Percentiles rank a stretch among this genome's conserved stretches.
phyloP scores from a whole-genome alignment of 2,888 invertebrate genomes.

The Limnephilus rhombicus region DNA sequence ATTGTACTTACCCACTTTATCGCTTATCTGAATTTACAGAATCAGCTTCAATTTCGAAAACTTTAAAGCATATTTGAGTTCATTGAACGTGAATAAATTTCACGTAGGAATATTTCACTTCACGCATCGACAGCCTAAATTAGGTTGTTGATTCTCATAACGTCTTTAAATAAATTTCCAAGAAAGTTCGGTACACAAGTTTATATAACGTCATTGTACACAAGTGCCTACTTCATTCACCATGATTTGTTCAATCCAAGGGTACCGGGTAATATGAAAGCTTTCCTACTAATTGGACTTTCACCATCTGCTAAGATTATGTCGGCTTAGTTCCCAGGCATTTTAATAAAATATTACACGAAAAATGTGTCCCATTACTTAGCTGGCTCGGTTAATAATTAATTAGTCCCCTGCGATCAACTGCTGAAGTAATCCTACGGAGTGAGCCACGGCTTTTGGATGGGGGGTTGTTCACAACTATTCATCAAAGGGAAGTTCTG shows the following conservation, averaged over 20 bases:
- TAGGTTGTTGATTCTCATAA: not conserved
- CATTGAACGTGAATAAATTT: too few relatives aligned
- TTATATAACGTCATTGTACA: too few relatives aligned
- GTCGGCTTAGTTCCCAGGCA: conserved; percentile 49
- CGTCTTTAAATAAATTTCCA: not conserved
- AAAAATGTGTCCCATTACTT: conserved; percentile 48
- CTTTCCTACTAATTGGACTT: conserved; percentile 49
- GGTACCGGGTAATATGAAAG: conserved; percentile 15
- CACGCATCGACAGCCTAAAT: too few relatives aligned
- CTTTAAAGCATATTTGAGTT: too few relatives aligned
- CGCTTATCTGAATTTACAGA: too few relatives aligned
- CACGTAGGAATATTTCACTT: too few relatives aligned
- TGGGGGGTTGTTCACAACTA: not conserved
- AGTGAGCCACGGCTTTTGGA: conserved; percentile 19
- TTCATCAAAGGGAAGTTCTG: not conserved
- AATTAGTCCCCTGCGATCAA: conserved; percentile 43
- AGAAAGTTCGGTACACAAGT: not conserved
- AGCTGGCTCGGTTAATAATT: conserved; percentile 27
- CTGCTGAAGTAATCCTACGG: conserved; percentile 20
- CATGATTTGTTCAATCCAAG: not conserved
- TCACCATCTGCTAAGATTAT: conserved; percentile 49
- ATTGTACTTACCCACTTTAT: too few relatives aligned
- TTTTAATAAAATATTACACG: conserved; percentile 52
- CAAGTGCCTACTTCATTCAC: not conserved
- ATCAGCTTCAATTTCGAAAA: too few relatives aligned